Evolutionary conservation across 2,888 invertebrate genomes (phyloP).

Genomic region (Pyrrhosoma nymphula): DNA sequence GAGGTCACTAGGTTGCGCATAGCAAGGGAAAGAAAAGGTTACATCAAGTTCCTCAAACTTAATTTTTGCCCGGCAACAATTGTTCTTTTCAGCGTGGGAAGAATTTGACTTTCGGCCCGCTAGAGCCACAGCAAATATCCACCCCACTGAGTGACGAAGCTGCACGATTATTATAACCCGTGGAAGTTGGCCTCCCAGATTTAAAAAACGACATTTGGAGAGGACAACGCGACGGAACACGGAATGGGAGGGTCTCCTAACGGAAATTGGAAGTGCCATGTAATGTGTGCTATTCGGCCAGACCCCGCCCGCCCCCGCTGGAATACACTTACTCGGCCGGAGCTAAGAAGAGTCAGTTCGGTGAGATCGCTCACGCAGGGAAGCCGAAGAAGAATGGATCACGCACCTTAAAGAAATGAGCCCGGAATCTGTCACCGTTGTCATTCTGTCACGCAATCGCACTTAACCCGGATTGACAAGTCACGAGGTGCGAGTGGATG

Average conservation of each 20-base stretch:
- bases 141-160: too few species aligned
- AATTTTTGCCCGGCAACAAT: too few species aligned
- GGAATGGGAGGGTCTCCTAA: neutral
- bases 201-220: too few species aligned
- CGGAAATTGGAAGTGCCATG: neutral
- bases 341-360: neutral
- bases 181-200: too few species aligned
- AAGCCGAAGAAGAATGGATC: conserved; percentile 18
- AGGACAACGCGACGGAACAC: neutral
- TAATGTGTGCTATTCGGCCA: neutral
- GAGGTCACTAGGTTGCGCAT: too few species aligned
- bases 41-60: too few species aligned
- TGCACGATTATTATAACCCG: too few species aligned
- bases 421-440: neutral
- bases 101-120: too few species aligned
- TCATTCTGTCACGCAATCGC: conserved; percentile 9
- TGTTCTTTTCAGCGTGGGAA: too few species aligned
- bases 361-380: neutral
- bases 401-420: neutral
- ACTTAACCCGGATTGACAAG: neutral
- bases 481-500: neutral
- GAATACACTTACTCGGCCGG: neutral
- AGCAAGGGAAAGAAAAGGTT: too few species aligned
- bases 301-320: neutral
- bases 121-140: too few species aligned